phyloP scores from a whole-genome alignment of 1,140 invertebrate species.

The Orchestia grillus region DNA sequence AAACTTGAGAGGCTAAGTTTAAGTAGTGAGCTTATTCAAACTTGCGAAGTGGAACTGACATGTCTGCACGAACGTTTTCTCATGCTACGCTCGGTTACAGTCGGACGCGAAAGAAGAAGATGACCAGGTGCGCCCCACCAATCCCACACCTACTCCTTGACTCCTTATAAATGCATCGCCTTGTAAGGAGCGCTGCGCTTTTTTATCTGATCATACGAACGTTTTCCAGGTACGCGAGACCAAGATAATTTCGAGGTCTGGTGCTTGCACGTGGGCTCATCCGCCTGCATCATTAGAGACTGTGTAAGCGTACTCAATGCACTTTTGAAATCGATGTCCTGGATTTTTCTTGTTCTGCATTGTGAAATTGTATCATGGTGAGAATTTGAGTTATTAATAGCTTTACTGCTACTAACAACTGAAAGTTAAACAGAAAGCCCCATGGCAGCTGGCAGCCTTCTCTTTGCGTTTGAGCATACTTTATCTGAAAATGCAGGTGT shows the following conservation, averaged over 20 bases:
- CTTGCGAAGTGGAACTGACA: background rate
- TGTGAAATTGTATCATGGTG: too few relatives aligned
- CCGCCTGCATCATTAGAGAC: background rate
- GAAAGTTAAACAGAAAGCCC: background rate
- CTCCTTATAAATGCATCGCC: background rate
- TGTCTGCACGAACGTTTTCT: background rate
- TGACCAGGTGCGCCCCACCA: slow-evolving; percentile 4
- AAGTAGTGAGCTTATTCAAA: background rate
- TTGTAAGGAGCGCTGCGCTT: background rate
- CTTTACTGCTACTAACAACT: background rate
- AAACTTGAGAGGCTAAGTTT: background rate
- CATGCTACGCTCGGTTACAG: background rate
- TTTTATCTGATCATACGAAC: slow-evolving; percentile 23
- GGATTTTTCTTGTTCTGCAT: too few relatives aligned
- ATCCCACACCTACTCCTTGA: slow-evolving; percentile 5
- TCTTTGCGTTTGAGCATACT: too few relatives aligned
- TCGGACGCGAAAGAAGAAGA: background rate
- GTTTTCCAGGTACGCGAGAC: background rate
- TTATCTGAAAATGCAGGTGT: too few relatives aligned
- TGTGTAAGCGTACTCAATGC: background rate
- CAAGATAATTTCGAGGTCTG: background rate
- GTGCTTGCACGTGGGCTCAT: background rate
- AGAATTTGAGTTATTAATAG: too few relatives aligned
- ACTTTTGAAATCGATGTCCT: too few relatives aligned
- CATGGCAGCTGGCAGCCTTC: too few relatives aligned